Evolutionary conservation across 2,888 invertebrate genomes (phyloP).

Genomic region (Heteromurus nitidus): DNA sequence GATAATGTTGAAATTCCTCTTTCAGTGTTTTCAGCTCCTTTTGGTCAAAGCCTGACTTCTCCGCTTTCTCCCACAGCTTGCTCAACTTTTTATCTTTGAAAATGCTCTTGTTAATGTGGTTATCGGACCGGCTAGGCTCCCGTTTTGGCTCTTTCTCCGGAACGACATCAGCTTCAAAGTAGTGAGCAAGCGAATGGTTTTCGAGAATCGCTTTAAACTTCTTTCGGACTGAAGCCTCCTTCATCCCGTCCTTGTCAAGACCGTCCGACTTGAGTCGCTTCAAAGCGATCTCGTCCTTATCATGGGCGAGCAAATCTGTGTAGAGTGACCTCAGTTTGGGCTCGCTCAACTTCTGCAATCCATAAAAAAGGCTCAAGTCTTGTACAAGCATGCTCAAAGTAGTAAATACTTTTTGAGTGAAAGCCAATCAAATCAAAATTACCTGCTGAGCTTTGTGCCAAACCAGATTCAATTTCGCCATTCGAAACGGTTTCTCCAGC

Average conservation of each 20-base stretch:
- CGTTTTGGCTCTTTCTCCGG: conserved; percentile 79
- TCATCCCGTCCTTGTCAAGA: conserved; percentile 89
- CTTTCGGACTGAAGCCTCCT: conserved; percentile 86
- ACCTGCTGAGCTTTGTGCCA: conserved; percentile 94
- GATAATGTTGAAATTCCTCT: conserved; percentile 93
- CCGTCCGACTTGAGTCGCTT: conserved; percentile 89
- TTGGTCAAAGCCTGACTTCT: conserved; percentile 81
- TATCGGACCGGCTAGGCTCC: conserved; percentile 77
- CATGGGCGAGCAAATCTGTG: conserved; percentile 92
- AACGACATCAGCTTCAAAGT: conserved; percentile 83
- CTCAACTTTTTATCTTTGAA: conserved; percentile 94
- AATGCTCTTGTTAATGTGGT: conserved; percentile 81
- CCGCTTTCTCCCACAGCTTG: conserved; percentile 92
- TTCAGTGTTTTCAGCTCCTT: conserved; percentile 88
- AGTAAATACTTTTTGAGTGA: background rate
- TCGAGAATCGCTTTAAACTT: conserved; percentile 88
- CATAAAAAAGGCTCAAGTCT: conserved; percentile 61
- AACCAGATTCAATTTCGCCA: conserved; percentile 91
- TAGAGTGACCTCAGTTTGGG: conserved; percentile 89
- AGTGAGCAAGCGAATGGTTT: conserved; percentile 86
- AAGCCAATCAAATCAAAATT: conserved; percentile 68
- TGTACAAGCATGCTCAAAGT: conserved; percentile 72
- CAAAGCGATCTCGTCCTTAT: conserved; percentile 91
- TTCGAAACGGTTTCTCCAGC: conserved; percentile 89
- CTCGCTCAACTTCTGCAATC: conserved; percentile 85